These are phyloP conservation scores for Muricea muricata DNA, from an alignment of 92 coral and sea anemone species.

Conservation along the genomic window DNA sequence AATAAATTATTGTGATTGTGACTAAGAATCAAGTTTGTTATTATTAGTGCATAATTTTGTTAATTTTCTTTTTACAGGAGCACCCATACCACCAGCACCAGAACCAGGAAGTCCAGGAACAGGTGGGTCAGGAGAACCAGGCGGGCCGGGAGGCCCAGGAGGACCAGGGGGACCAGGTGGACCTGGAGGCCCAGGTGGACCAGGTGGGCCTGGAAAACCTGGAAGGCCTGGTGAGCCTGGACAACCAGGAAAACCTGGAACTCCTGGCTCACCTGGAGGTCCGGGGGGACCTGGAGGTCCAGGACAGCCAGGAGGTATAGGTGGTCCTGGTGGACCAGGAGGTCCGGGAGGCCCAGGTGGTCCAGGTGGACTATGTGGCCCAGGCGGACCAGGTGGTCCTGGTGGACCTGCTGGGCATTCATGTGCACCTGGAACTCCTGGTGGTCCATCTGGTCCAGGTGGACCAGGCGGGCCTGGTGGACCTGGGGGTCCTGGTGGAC, in stretches of 20 bases:
- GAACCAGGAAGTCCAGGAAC: slow-evolving; percentile 43
- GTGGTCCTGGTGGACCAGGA: slow-evolving; percentile 72
- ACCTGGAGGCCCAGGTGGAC: slow-evolving; percentile 50
- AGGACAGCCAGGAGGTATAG: slow-evolving; percentile 70
- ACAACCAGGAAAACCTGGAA: slow-evolving; percentile 79
- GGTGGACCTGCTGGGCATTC: slow-evolving; percentile 82
- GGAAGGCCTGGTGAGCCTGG: slow-evolving; percentile 78
- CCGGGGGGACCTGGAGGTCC: slow-evolving; percentile 92
- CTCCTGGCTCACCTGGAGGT: slow-evolving; percentile 84
- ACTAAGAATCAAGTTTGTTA: no score
- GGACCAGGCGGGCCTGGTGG: slow-evolving; percentile 84
- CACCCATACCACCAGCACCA: slow-evolving; percentile 60
- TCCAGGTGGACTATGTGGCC: slow-evolving; percentile 78
- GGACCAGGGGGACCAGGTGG: slow-evolving; percentile 73
- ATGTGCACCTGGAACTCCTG: slow-evolving; percentile 81
- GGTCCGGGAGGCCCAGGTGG: slow-evolving; percentile 46
- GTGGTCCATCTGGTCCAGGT: slow-evolving; percentile 80
- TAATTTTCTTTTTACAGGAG: background rate
- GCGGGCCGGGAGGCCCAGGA: slow-evolving; percentile 65
- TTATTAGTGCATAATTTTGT: no score
- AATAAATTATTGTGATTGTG: no score
- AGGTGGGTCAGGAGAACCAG: slow-evolving; percentile 56
- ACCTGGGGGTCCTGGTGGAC: slow-evolving; percentile 76
- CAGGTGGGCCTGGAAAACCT: slow-evolving; percentile 60
- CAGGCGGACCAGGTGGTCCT: slow-evolving; percentile 71